phyloP scores from a whole-genome alignment of 1,140 invertebrate species.

The Scaptomyza pallida region DNA sequence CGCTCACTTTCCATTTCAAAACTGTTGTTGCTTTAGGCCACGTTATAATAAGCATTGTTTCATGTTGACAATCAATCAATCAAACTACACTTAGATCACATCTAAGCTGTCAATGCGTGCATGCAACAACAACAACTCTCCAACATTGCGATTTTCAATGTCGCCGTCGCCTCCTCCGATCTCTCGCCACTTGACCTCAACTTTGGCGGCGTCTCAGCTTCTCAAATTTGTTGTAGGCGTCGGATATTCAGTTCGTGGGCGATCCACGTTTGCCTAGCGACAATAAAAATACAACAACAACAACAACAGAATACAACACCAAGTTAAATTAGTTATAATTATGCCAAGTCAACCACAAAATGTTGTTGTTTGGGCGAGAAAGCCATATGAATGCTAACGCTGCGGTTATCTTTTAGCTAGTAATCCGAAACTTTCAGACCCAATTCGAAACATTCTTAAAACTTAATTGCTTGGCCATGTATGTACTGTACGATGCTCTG shows the following conservation, averaged over 20 bases:
- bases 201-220: slow-evolving; percentile 15
- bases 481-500: slow-evolving; percentile 8
- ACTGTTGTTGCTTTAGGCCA: slow-evolving; percentile 1
- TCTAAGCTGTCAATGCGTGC: slow-evolving; percentile 16
- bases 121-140: no score
- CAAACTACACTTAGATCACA: slow-evolving; percentile 29
- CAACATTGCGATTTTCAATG: slow-evolving; percentile 66
- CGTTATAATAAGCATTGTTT: slow-evolving; percentile 23
- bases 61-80: slow-evolving; percentile 34
- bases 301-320: background rate
- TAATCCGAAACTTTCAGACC: slow-evolving; percentile 40
- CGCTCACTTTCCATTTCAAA: slow-evolving; percentile 52
- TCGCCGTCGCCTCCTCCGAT: slow-evolving; percentile 35
- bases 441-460: slow-evolving; percentile 26
- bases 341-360: slow-evolving; percentile 44
- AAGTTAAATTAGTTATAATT: slow-evolving; percentile 79
- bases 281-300: no score
- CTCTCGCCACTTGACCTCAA: slow-evolving; percentile 67
- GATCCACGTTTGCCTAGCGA: slow-evolving; percentile 47
- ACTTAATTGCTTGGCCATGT: slow-evolving; percentile 46
- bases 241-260: slow-evolving; percentile 36
- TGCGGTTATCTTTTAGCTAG: slow-evolving; percentile 17
- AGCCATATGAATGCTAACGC: slow-evolving; percentile 63
- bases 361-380: slow-evolving; percentile 13
- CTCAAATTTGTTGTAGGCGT: slow-evolving; percentile 58